Evolutionary conservation across 2,113 vertebrate genomes (phyloP).

Genomic region (Chaetodon trifascialis): DNA sequence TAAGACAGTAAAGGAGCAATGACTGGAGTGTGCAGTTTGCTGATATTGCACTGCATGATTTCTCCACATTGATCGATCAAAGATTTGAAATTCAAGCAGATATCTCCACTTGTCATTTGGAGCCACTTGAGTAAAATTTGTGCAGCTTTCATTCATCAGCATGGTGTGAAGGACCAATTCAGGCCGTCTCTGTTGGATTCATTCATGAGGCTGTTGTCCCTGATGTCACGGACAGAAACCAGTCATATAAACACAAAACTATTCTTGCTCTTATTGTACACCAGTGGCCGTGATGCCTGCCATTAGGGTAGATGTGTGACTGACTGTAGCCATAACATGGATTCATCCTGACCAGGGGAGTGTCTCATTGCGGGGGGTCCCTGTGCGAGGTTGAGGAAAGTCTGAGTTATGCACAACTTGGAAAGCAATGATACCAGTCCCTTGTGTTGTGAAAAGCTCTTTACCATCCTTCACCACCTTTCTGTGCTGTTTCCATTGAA

Average conservation of each 20-base stretch:
- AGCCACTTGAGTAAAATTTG: background rate
- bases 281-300: slow-evolving; percentile 47
- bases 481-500: slow-evolving; percentile 14
- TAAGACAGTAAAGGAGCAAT: slow-evolving; percentile 14
- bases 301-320: slow-evolving; percentile 48
- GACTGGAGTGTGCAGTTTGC: slow-evolving; percentile 32
- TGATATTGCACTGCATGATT: slow-evolving; percentile 10
- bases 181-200: background rate
- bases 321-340: slow-evolving; percentile 73
- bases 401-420: slow-evolving; percentile 53
- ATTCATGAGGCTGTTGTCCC: slow-evolving; percentile 22
- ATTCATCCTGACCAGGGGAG: slow-evolving; percentile 38
- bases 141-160: slow-evolving; percentile 3
- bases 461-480: slow-evolving; percentile 5
- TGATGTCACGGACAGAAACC: slow-evolving; percentile 48
- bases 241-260: slow-evolving; percentile 60
- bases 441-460: slow-evolving; percentile 19
- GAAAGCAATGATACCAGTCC: slow-evolving; percentile 37
- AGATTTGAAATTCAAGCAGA: background rate
- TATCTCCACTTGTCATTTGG: background rate
- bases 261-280: slow-evolving; percentile 53
- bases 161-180: background rate
- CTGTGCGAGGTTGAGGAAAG: slow-evolving; percentile 48
- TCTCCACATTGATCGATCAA: background rate
- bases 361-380: slow-evolving; percentile 45